A percentile compares a stretch with the other conserved stretches of the same genome.
Conservation (phyloP, 30 jellyfish, hydroid and myxozoan genomes). For the Catostylus mosaicus region DNA sequence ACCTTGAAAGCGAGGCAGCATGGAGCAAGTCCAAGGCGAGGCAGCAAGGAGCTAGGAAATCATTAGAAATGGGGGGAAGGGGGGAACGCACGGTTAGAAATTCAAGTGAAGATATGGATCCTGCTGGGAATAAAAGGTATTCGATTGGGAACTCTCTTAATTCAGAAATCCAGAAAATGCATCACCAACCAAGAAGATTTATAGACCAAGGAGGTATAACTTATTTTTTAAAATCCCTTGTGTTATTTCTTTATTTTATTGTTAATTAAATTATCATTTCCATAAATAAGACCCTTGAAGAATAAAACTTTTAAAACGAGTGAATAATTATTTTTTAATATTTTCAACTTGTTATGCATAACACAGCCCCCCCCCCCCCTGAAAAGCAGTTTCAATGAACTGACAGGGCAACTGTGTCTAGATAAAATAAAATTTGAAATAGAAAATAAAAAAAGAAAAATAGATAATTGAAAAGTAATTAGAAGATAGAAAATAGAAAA, state of each 20-base stretch:
- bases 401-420: too few relatives aligned
- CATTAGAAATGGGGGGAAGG: not conserved
- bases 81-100: not conserved
- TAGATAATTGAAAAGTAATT: too few relatives aligned
- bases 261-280: too few relatives aligned
- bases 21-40: conserved; percentile 10
- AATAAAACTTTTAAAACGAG: too few relatives aligned
- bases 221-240: not conserved
- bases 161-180: not conserved
- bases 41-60: not conserved
- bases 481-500: too few relatives aligned
- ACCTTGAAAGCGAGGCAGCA: conserved; percentile 27
- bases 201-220: conserved; percentile 1
- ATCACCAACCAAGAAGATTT: not conserved
- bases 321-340: too few relatives aligned
- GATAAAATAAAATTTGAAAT: too few relatives aligned
- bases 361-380: too few relatives aligned
- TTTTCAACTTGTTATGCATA: too few relatives aligned
- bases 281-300: too few relatives aligned
- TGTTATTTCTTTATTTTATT: not conserved
- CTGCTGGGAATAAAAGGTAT: not conserved
- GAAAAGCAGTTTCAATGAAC: too few relatives aligned
- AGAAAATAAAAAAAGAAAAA: too few relatives aligned
- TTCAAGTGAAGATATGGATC: not conserved
- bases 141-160: not conserved